Base-by-base conservation (phyloP, 2,888 invertebrate genomes). In the Carcina quercana region DNA sequence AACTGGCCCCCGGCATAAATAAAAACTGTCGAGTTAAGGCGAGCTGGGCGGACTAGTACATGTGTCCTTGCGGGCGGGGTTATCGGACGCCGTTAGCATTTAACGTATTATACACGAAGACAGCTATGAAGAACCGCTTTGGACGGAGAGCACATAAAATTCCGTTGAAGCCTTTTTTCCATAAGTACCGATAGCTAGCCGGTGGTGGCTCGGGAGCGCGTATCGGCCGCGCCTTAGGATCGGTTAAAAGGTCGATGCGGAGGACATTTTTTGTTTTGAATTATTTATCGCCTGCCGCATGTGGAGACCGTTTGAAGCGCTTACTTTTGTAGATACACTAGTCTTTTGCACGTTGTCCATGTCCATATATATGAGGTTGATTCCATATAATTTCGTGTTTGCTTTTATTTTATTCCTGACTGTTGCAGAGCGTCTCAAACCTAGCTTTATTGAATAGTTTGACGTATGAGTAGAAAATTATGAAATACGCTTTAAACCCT, bases 21-120 rank as follows among this genome's bases (percentile, higher is more conserved):
- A 61, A 65, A 67, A 69, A 61, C 68, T 66, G 65, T 57, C 59
- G 50, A 62, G 59, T 48, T 26, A 22, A n/a, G 21, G 32, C 24
- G 20, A 22, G 35, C 32, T 24, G 5, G 45, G 47, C 45, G 54
- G 55, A 51, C 73, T 68, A 72, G 67, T 51, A 44, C n/a, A n/a
- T n/a, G n/a, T 71, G 76, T 79, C 79, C 83, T 79, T 76, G 79
- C 47, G 58, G 37, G 40, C 61, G 75, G 73, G 83, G 82, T 83
- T 80, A 82, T 82, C 75, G 83, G 63, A 69, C 80, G 67, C 71
- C 59, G 67, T 62, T 80, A 82, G 67, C 83, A 83, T 83, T 82
- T 79, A 80, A 70, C 69, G 65, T 58, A 60, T 74, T 74, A 68
- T 71, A 68, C 73, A 75, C 71, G 61, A 68, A 72, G 65, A 75